Conservation (phyloP, 1,140 invertebrate species). For the Microvelia longipes region DNA sequence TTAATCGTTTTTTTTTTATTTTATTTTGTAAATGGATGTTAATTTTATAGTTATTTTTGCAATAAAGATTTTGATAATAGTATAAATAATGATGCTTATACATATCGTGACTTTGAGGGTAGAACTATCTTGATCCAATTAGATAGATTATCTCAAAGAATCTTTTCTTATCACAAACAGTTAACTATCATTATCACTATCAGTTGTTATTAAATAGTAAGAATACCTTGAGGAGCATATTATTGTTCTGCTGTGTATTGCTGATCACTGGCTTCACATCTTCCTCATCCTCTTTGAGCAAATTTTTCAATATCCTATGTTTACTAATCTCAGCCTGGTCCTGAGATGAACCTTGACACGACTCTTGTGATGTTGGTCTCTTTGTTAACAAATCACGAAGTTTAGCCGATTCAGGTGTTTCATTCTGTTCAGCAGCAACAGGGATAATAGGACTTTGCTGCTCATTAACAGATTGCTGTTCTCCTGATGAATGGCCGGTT, state of each 20-base stretch:
- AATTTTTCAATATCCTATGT: constrained; percentile 52
- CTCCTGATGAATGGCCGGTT: not conserved
- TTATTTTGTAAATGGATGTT: too few species aligned
- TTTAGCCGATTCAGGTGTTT: constrained; percentile 41
- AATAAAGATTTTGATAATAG: too few species aligned
- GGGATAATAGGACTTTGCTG: not conserved
- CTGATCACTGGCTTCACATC: constrained; percentile 28
- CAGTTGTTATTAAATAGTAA: too few species aligned
- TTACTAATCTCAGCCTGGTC: constrained; percentile 28
- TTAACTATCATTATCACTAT: too few species aligned
- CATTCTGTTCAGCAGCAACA: constrained; percentile 16
- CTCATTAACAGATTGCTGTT: not conserved
- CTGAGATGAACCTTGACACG: constrained; percentile 26
- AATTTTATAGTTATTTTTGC: too few species aligned
- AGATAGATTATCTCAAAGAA: too few species aligned
- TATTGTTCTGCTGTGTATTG: constrained; percentile 30
- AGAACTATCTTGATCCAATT: too few species aligned
- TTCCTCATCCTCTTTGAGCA: constrained; percentile 69
- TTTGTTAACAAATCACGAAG: constrained; percentile 48
- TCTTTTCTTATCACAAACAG: too few species aligned
- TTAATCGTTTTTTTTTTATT: too few species aligned
- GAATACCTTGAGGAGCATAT: constrained; percentile 61
- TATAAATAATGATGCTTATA: too few species aligned
- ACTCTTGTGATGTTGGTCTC: constrained; percentile 28
- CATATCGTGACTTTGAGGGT: too few species aligned